Evolutionary conservation across 64 coral and sea anemone species (phyloP), one percentile per base, ranked within the genome.

Genomic region (Dendrophyllia cribrosa): DNA sequence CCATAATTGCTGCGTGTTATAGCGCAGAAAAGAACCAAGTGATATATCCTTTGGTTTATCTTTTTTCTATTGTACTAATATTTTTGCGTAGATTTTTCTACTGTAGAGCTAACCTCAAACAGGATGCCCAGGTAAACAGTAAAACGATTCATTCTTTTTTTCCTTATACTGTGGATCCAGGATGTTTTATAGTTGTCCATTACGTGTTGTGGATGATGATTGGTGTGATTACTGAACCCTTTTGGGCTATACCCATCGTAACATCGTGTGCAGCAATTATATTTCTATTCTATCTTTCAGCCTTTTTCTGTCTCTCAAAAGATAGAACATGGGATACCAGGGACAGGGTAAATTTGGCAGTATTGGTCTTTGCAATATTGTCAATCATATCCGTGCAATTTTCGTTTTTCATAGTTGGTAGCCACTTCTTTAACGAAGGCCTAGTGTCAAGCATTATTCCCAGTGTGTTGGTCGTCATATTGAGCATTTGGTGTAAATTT

Each of bases 181-280:
- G 78, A 58, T 12, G 66, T 8, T 76, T 65, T 15, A 86, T 92
- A 74, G 75, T 69, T 9, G 47, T 72, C 58, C 88, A 95, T 51
- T 74, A 91, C 34, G 14, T 87, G 0, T 43, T 95, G 16, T 95
- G 93, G 93, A 64, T 95, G 73, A 6, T 95, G 21, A 77, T 89
- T 48, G 93, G 93, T 20, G 84, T 91, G 15, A 79, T 91, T 25
- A 87, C 88, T 12, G 93, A 95, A 17, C 93, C 88, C 4, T 95
- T 80, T 45, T 95, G 93, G 93, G 93, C 93, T 3, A 16, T 95
- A 6, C 93, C 93, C 59, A 48, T 95, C 21, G 70, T 86, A 24
- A 62, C 85, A 44, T 56, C 85, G 3, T 51, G 60, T 44, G 74
- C 71, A 9, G 85, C 71, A 24, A 50, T 86, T 52, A 75, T 70